phyloP scores from a whole-genome alignment of 2,797 vertebrate genomes.

The Danio aesculapii region DNA sequence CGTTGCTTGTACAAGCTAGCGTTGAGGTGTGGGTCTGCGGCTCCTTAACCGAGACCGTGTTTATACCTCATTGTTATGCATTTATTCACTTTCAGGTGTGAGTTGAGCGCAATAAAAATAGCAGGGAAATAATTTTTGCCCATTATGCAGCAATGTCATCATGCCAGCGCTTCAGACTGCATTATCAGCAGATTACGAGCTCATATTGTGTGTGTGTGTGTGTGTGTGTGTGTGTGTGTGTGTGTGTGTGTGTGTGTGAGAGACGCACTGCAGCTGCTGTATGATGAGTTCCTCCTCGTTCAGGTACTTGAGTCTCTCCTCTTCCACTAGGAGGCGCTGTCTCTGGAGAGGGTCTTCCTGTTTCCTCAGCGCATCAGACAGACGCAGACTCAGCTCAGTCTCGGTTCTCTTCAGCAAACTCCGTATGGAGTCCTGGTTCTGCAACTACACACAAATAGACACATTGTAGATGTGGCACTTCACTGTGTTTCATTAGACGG shows the following conservation, averaged over 20 bases:
- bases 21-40: neutral
- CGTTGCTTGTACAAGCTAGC: neutral
- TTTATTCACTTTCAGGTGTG: neutral
- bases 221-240: neutral
- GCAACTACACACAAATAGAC: conserved; percentile 79
- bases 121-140: neutral
- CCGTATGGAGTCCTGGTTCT: conserved; percentile 92
- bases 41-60: neutral
- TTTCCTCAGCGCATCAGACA: conserved; percentile 91
- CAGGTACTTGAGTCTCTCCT: conserved; percentile 96
- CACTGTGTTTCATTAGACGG: neutral
- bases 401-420: conserved; percentile 92
- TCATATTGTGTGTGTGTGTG: neutral
- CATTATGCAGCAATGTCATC: neutral
- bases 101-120: conserved; percentile 24
- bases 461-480: conserved; percentile 1
- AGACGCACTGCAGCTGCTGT: conserved; percentile 95
- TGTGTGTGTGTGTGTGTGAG: neutral
- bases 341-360: conserved; percentile 98
- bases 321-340: conserved; percentile 96
- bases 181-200: conserved; percentile 1
- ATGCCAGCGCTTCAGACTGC: neutral
- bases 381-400: conserved; percentile 91
- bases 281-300: conserved; percentile 98
- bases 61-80: neutral